Evolutionary conservation across 2,113 vertebrate genomes (phyloP), one percentile per base, ranked within the genome.

Genomic region (Rhinogobius similis): DNA sequence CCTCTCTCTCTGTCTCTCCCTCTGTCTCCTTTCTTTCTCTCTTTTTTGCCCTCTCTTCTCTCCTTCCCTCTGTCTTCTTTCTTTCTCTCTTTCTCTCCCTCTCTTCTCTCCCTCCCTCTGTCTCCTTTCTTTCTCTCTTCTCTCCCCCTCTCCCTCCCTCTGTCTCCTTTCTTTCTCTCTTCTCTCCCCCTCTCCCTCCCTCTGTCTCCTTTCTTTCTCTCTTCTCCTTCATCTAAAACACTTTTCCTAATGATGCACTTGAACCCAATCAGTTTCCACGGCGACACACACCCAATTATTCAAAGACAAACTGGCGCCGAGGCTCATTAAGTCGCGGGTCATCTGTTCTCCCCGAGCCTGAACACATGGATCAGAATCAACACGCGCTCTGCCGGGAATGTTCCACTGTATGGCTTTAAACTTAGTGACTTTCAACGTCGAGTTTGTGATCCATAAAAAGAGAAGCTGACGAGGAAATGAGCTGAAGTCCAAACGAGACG

Each of bases 181-280:
- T 18, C 16, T 4, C 43, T 46, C 39, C 9, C 11, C 3, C 2
- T 46, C 43, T 46, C 43, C 20, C 13, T 16, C 5, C 14, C 5
- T 46, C 4, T 46, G 6, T 48, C 44, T 2, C 20, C 18, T 48
- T 18, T 48, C 18, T 46, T 46, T 46, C 44, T 46, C 16, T 46
- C 16, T 5, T 48, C 46, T 18, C 18, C 52, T 26, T 14, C 21
- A 26, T 55, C 52, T 26, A 13, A 55, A 55, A 26, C 52, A 26
- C 52, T 55, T 55, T 55, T 16, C 52, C 23, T 55, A 55, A 55
- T 14, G 52, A 26, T 14, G 21, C 13, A 55, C 52, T 55, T 55
- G 52, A 55, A 55, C 52, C 13, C 52, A 55, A 55, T 55, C 52
- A 55, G 52, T 55, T 55, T 55, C 52, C 52, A 14, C 23, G 52